Percentiles rank a stretch among this genome's conserved stretches.
Evolutionary conservation across 2,797 vertebrate genomes (phyloP).

Genomic region (Xenopus petersii): DNA sequence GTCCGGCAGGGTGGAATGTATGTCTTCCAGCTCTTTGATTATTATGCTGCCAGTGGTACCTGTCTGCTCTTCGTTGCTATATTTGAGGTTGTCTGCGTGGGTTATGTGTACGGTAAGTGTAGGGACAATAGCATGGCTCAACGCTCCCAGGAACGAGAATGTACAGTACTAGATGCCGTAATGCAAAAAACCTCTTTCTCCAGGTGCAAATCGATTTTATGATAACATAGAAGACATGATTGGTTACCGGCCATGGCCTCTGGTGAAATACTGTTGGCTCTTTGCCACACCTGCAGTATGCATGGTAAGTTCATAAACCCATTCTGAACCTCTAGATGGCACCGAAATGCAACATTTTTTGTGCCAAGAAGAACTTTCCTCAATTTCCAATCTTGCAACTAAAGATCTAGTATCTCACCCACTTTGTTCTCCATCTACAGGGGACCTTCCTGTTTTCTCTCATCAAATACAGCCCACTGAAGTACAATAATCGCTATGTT

Average conservation of each 20-base stretch:
- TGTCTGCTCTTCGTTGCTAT: conserved; percentile 81
- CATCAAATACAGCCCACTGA: conserved; percentile 69
- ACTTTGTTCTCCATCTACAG: conserved; percentile 44
- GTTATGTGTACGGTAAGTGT: conserved; percentile 85
- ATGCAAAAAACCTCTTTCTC: not conserved
- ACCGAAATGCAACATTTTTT: too few relatives aligned
- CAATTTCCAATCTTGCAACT: too few relatives aligned
- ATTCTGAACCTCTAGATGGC: too few relatives aligned
- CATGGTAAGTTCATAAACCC: conserved; percentile 63
- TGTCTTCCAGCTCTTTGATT: conserved; percentile 89
- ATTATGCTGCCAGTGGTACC: conserved; percentile 84
- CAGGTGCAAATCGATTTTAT: conserved; percentile 82
- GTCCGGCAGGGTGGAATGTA: conserved; percentile 86
- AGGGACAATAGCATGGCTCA: not conserved
- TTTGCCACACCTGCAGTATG: conserved; percentile 76
- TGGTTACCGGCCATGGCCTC: conserved; percentile 73
- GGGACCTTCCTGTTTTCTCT: conserved; percentile 71
- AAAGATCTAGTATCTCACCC: too few relatives aligned
- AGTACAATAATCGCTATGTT: conserved; percentile 67
- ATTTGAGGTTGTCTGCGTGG: conserved; percentile 78
- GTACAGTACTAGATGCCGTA: too few relatives aligned
- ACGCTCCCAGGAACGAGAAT: too few relatives aligned
- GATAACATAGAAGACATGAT: conserved; percentile 83
- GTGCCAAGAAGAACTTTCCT: too few relatives aligned
- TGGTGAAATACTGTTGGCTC: conserved; percentile 82